Base-by-base conservation (phyloP, 2,888 invertebrate species). In the Noctua janthe region DNA sequence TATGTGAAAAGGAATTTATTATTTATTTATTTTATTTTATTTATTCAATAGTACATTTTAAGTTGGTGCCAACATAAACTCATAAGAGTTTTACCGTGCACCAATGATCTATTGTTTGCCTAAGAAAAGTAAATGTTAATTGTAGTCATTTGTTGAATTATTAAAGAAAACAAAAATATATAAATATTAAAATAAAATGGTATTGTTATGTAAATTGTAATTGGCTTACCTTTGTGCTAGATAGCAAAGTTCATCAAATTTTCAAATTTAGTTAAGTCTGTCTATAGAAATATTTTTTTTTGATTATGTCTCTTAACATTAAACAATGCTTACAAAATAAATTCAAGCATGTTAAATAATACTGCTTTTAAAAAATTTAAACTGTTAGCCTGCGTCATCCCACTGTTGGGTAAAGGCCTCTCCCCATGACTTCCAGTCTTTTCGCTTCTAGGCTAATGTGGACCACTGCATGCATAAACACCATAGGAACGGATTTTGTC, bases 51-150 rank as follows among this genome's bases (percentile, higher is more conserved):
- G 29, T 29, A 29, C 29, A 29, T 29, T 29, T 29, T 29, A 29
- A 29, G 29, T 29, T 29, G 29, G 29, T 29, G 29, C 29, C 29
- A 29, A 29, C 29, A 29, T 29, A 29, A 29, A 29, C 29, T 29
- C 29, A 29, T 29, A 29, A 29, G 29, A 29, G 29, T 29, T 29
- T 29, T 29, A 29, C 29, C 29, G 29, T 29, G 29, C 29, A 29
- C 29, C 29, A 43, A 29, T 8, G 20, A 20, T 15, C 7, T 10
- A 47, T 20, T 56, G 20, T n/a, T 71, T 70, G n/a, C 51, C 7
- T 54, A 20, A 10, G n/a, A 43, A 74, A 39, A 74, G n/a, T 67
- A 49, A 70, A n/a, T 51, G 15, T 70, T 29, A 62, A 59, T 59
- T 13, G 10, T n/a, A 59, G 59, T n/a, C 13, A 62, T 62, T 62